These are phyloP conservation scores for Hydropsyche tenuis DNA, from an alignment of 1,140 invertebrate genomes.

Conservation along the genomic window DNA sequence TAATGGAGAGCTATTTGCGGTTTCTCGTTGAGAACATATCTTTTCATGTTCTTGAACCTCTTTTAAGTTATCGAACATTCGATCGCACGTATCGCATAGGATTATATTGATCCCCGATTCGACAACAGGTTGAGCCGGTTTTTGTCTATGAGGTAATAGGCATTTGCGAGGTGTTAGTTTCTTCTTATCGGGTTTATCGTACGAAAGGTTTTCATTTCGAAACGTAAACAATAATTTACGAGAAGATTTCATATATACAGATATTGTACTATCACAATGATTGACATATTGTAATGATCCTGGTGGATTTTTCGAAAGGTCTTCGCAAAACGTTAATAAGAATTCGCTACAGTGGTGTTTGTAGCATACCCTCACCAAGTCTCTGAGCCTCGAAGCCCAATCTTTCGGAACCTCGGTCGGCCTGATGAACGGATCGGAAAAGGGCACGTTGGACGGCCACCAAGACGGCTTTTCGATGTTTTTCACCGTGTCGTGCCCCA, in stretches of 20 bases:
- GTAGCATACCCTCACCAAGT: slow-evolving; percentile 73
- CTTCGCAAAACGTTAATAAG: slow-evolving; percentile 72
- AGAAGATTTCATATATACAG: slow-evolving; percentile 69
- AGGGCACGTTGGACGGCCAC: slow-evolving; percentile 73
- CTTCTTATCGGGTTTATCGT: slow-evolving; percentile 51
- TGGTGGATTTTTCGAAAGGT: slow-evolving; percentile 69
- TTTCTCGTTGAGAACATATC: slow-evolving; percentile 52
- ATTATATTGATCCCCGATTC: slow-evolving; percentile 71
- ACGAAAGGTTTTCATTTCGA: slow-evolving; percentile 75
- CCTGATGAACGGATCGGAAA: slow-evolving; percentile 68
- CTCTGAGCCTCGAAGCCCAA: slow-evolving; percentile 69
- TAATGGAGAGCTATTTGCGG: neutral
- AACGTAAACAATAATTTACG: slow-evolving; percentile 75
- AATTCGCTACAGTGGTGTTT: slow-evolving; percentile 75
- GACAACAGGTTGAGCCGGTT: slow-evolving; percentile 52
- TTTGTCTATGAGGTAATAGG: slow-evolving; percentile 39
- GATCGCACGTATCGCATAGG: slow-evolving; percentile 77
- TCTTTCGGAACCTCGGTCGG: slow-evolving; percentile 63
- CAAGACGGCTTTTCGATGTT: slow-evolving; percentile 68
- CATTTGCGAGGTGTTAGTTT: slow-evolving; percentile 39
- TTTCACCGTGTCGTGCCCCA: slow-evolving; percentile 68
- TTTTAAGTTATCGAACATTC: slow-evolving; percentile 59
- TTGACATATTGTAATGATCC: slow-evolving; percentile 72
- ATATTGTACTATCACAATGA: slow-evolving; percentile 76
- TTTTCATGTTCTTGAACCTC: slow-evolving; percentile 58